Conservation (phyloP, 2,113 vertebrate genomes). For the Canis aureus region DNA sequence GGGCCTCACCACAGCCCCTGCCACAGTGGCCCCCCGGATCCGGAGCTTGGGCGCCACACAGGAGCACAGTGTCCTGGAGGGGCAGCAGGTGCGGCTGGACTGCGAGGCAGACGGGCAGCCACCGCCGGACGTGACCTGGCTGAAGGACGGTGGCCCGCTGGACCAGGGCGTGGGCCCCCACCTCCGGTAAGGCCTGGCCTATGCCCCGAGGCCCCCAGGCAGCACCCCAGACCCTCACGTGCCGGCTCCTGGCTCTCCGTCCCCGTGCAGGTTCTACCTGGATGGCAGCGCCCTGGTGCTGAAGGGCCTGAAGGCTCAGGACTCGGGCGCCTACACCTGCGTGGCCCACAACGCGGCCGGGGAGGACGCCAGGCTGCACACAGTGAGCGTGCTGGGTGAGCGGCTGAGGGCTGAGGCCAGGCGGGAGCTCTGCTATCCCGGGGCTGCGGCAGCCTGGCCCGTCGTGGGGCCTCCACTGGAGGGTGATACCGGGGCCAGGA, state of each 20-base stretch:
- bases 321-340: slow-evolving; percentile 94
- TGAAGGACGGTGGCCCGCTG: slow-evolving; percentile 92
- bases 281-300: slow-evolving; percentile 90
- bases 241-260: accelerated
- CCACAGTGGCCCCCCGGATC: slow-evolving; percentile 91
- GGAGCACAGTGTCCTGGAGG: slow-evolving; percentile 89
- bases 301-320: slow-evolving; percentile 84
- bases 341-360: slow-evolving; percentile 90
- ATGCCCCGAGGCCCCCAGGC: background rate
- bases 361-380: slow-evolving; percentile 91
- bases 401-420: accelerated
- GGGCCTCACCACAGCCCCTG: background rate
- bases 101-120: slow-evolving; percentile 91
- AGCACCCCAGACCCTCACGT: background rate
- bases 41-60: slow-evolving; percentile 82
- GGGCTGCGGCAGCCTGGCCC: background rate
- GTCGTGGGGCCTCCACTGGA: accelerated
- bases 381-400: slow-evolving; percentile 91
- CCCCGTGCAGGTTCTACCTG: slow-evolving; percentile 85
- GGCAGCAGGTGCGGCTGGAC: slow-evolving; percentile 88
- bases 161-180: slow-evolving; percentile 72
- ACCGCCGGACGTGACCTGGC: slow-evolving; percentile 90
- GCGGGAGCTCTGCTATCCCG: accelerated
- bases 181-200: slow-evolving; percentile 79
- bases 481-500: accelerated